Conservation (phyloP, 2,113 vertebrate species). For the Cinclus cinclus region DNA sequence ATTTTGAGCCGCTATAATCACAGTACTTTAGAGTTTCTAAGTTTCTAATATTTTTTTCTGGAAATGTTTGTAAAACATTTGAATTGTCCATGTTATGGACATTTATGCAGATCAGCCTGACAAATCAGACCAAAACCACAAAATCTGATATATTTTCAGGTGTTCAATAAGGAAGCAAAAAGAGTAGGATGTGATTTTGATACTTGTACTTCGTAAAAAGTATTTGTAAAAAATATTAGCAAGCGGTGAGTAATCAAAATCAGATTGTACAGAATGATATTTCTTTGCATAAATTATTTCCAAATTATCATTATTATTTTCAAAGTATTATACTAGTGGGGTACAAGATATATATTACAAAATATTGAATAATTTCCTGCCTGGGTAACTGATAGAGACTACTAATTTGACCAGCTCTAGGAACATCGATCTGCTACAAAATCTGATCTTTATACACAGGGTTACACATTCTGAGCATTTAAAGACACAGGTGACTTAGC, state of each 20-base stretch:
- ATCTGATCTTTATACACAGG: not conserved
- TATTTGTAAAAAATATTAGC: not conserved
- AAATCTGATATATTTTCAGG: not conserved
- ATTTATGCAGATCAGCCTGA: not conserved
- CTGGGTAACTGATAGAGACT: not conserved
- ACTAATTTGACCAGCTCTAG: not conserved
- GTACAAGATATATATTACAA: not conserved
- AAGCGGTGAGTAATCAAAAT: not conserved
- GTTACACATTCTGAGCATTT: not conserved
- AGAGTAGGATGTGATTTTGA: not conserved
- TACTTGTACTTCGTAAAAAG: not conserved
- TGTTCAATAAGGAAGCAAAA: not conserved
- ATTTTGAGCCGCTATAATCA: not conserved
- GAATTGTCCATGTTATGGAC: not conserved
- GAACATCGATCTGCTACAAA: not conserved
- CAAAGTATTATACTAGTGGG: not conserved
- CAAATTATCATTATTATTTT: not conserved
- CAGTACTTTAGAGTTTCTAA: not conserved
- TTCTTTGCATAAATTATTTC: constrained; percentile 12
- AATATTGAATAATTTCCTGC: not conserved
- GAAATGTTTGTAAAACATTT: not conserved
- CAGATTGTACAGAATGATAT: not conserved
- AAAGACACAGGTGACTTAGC: not conserved
- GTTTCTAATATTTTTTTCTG: not conserved
- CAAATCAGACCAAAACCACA: not conserved